Percentiles rank a stretch among this genome's conserved stretches.
phyloP scores from a whole-genome alignment of 2,888 invertebrate genomes.

The Pardosa pseudoannulata region DNA sequence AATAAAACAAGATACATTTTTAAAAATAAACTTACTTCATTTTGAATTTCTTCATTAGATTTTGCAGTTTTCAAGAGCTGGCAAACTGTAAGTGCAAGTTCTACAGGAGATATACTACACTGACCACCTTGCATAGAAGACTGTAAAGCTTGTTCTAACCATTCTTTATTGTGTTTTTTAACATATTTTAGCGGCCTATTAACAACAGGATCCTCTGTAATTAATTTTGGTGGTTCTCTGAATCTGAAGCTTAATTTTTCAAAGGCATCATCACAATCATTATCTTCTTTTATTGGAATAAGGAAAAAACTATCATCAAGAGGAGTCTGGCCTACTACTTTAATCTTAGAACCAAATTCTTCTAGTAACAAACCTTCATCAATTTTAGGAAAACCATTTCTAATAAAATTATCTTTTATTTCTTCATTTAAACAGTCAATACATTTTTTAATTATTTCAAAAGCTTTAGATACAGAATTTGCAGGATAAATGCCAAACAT shows the following conservation, averaged over 20 bases:
- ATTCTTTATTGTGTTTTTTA: conserved; percentile 74
- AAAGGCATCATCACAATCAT: conserved; percentile 30
- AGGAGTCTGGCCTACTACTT: conserved; percentile 41
- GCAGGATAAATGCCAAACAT: conserved; percentile 82
- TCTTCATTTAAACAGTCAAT: conserved; percentile 34
- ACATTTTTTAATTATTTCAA: conserved; percentile 78
- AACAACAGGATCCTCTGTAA: not conserved
- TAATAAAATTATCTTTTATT: conserved; percentile 34
- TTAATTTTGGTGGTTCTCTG: conserved; percentile 15
- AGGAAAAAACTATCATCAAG: conserved; percentile 47
- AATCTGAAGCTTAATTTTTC: conserved; percentile 50
- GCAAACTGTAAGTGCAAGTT: conserved; percentile 82
- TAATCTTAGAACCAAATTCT: conserved; percentile 72
- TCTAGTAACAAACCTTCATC: conserved; percentile 32
- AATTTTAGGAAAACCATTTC: conserved; percentile 38
- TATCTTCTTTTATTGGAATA: conserved; percentile 27
- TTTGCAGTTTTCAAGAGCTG: conserved; percentile 82
- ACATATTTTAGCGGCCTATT: not conserved
- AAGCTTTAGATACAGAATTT: conserved; percentile 81
- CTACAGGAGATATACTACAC: conserved; percentile 77
- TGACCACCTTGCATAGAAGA: conserved; percentile 77
- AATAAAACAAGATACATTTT: too few species aligned
- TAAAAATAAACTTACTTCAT: conserved; percentile 80
- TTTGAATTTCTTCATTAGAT: conserved; percentile 85
- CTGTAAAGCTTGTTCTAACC: conserved; percentile 81